These are phyloP conservation scores for Drosophila kambysellisi DNA, from an alignment of 2,888 invertebrate species.

Conservation along the genomic window DNA sequence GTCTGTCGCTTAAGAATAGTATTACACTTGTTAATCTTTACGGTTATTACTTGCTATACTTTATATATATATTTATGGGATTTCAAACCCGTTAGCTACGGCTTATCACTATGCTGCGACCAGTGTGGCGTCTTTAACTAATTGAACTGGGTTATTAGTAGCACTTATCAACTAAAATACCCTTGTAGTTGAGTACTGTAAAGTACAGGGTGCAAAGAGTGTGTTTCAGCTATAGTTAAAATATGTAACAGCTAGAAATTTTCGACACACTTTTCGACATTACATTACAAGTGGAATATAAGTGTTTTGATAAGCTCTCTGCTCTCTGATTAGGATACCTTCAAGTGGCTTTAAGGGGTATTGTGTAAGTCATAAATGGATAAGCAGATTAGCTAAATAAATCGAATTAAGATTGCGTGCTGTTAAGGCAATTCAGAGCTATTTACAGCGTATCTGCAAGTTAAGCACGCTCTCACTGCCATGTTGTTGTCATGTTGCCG, in stretches of 20 bases:
- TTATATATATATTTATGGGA: neutral
- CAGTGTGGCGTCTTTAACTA: slow-evolving; percentile 17
- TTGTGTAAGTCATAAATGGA: neutral
- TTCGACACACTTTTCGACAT: neutral
- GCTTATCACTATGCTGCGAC: slow-evolving; percentile 19
- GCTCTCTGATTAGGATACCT: neutral
- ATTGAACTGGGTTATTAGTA: slow-evolving; percentile 8
- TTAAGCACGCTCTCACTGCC: too few relatives aligned
- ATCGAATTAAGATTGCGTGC: neutral
- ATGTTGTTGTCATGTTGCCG: slow-evolving; percentile 4
- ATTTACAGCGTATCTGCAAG: neutral
- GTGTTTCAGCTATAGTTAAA: neutral
- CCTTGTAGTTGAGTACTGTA: neutral
- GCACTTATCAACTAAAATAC: slow-evolving; percentile 12
- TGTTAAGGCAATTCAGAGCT: neutral
- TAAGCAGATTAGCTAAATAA: neutral
- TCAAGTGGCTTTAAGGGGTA: neutral
- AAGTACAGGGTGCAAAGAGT: slow-evolving; percentile 29
- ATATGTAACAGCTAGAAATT: neutral
- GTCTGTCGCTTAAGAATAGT: neutral
- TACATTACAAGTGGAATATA: neutral
- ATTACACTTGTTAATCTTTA: slow-evolving; percentile 21
- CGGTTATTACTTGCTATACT: neutral
- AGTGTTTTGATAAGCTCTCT: neutral
- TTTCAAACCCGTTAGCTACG: neutral